A percentile compares a stretch with the other conserved stretches of the same genome.
Evolutionary conservation across 35 echinoderm and acorn worm genomes (phyloP).

Genomic region (Amphiura filiformis): DNA sequence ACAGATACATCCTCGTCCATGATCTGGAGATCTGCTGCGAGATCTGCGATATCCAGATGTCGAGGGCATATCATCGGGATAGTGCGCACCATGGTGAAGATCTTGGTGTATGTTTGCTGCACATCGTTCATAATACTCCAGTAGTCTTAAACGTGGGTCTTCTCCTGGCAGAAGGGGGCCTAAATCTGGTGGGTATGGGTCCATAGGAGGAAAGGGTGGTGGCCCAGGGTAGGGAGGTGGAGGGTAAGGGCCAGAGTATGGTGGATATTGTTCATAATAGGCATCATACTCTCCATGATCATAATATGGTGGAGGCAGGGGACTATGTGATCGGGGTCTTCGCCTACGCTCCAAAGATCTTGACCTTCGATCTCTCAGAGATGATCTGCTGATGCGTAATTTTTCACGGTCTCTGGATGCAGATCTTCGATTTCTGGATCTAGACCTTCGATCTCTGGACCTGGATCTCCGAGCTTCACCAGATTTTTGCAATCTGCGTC

Average conservation of each 20-base stretch:
- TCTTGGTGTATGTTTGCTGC: background rate
- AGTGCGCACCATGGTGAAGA: background rate
- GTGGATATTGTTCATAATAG: background rate
- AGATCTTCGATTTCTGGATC: background rate
- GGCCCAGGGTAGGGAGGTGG: background rate
- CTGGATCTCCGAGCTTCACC: background rate
- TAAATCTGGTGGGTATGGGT: background rate
- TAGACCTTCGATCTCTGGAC: background rate
- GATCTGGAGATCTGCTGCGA: background rate
- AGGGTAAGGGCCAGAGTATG: background rate
- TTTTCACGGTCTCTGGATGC: background rate
- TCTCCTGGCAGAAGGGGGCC: background rate
- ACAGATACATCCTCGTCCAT: background rate
- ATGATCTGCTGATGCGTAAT: background rate
- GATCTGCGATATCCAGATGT: background rate
- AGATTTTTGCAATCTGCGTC: background rate
- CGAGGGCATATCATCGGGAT: background rate
- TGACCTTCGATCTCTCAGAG: background rate
- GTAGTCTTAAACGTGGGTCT: background rate
- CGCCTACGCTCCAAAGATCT: background rate
- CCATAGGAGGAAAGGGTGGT: background rate
- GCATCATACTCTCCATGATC: background rate
- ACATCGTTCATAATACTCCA: background rate
- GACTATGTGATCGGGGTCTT: background rate
- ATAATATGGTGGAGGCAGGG: background rate